Evolutionary conservation across 2,113 vertebrate genomes (phyloP).

Genomic region (Dipodomys spectabilis): DNA sequence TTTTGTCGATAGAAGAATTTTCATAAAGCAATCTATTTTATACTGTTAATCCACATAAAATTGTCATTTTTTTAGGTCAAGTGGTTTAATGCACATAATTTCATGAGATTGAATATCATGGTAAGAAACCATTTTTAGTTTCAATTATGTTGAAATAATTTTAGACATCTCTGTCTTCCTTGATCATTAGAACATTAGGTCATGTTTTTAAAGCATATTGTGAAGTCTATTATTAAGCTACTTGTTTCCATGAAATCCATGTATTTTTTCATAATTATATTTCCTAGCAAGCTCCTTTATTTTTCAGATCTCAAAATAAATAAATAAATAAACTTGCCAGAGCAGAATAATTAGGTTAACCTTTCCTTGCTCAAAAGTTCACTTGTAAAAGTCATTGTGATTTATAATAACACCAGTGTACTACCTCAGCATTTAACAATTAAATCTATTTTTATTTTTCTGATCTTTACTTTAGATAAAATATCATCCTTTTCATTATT

Average conservation of each 20-base stretch:
- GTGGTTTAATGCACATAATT: neutral
- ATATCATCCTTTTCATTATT: constrained; percentile 46
- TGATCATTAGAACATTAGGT: neutral
- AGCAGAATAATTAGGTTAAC: constrained; percentile 78
- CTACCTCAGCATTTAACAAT: constrained; percentile 57
- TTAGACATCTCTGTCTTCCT: neutral
- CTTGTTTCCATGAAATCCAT: constrained; percentile 42
- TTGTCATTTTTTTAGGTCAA: constrained; percentile 29
- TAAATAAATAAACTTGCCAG: constrained; percentile 57
- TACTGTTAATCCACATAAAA: neutral
- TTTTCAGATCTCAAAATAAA: constrained; percentile 62
- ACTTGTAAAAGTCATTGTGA: constrained; percentile 75
- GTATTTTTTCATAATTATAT: constrained; percentile 65
- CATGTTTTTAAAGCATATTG: constrained; percentile 42
- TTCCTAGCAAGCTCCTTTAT: constrained; percentile 36
- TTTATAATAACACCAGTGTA: constrained; percentile 71
- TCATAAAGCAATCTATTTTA: neutral
- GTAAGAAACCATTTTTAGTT: neutral
- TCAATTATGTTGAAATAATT: constrained; percentile 34
- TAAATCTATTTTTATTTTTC: constrained; percentile 64
- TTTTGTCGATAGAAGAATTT: neutral
- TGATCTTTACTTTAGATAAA: constrained; percentile 51
- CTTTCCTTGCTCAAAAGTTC: constrained; percentile 76
- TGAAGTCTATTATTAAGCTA: constrained; percentile 38
- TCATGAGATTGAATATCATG: neutral